A percentile compares a stretch with the other conserved stretches of the same genome.
phyloP scores from a whole-genome alignment of 2,113 vertebrate genomes.

The Rutilus rutilus region DNA sequence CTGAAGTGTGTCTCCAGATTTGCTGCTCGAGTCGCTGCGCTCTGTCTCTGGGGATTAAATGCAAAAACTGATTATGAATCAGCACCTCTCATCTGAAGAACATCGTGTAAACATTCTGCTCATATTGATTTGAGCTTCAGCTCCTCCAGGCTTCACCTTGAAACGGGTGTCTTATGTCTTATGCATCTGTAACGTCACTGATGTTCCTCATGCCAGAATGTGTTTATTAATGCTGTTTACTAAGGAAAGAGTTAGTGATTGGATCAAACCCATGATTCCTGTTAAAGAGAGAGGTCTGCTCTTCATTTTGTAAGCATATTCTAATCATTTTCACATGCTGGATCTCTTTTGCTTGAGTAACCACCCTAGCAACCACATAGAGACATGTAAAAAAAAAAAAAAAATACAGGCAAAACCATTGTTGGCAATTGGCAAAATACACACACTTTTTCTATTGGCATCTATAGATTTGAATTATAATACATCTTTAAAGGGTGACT shows the following conservation, averaged over 20 bases:
- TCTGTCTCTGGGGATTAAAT: slow-evolving; percentile 21
- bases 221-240: background rate
- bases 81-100: background rate
- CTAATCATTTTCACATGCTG: background rate
- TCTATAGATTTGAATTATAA: too few relatives aligned
- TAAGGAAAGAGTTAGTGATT: background rate
- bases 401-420: too few relatives aligned
- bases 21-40: background rate
- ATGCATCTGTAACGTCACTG: background rate
- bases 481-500: too few relatives aligned
- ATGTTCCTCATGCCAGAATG: background rate
- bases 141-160: background rate
- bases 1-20: slow-evolving; percentile 16
- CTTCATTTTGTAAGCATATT: background rate
- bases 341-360: background rate
- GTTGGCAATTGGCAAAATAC: too few relatives aligned
- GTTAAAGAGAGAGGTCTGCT: background rate
- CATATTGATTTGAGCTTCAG: slow-evolving; percentile 17
- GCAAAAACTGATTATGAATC: slow-evolving; percentile 26
- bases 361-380: background rate
- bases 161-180: background rate
- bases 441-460: too few relatives aligned
- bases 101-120: background rate
- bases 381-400: too few relatives aligned
- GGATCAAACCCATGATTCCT: background rate